Evolutionary conservation across 2,113 vertebrate genomes (phyloP), one percentile per base, ranked within the genome.

Genomic region (Rhynchopsitta pachyrhyncha): DNA sequence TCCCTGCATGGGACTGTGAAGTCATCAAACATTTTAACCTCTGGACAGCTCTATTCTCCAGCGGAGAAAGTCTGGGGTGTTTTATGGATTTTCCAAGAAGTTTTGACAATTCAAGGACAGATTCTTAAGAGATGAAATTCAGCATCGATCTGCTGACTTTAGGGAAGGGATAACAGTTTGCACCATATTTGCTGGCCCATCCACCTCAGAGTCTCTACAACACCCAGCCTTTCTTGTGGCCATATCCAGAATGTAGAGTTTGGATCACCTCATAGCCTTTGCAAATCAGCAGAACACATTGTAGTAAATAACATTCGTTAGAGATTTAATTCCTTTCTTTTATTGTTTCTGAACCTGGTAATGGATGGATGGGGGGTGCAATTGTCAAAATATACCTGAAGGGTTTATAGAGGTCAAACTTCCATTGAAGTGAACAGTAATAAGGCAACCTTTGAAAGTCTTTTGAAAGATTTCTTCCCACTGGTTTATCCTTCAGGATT

Each of bases 401-500:
- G 66, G 82, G 13, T 78, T 93, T 78, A 88, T 71, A 90, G 55
- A 92, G 68, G 90, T 90, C 53, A 90, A 69, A 44, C 9, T 67
- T 83, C 18, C 29, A 71, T 27, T 93, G 77, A 90, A 92, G 68
- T 67, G 37, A 71, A 59, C 13, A 62, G 37, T 27, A 63, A 71
- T 67, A 86, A 86, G 59, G 18, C 33, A 88, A 64, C 27, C 35
- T 35, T 35, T 35, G 20, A 57, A 86, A 64, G 17, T n/a, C 41
- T 50, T 88, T 92, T 66, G 52, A 76, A 93, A 79, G 29, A 68
- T 81, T 90, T 86, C 50, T 92, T 92, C 64, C 76, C 75, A 93
- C 73, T 64, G 66, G 42, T 82, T 93, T 84, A 68, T 93, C 63
- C 86, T 90, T 96, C 68, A 88, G 87, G 79, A 81, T 75, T 92